phyloP scores from a whole-genome alignment of 2,797 vertebrate species.

The Spinus olivaceus region DNA sequence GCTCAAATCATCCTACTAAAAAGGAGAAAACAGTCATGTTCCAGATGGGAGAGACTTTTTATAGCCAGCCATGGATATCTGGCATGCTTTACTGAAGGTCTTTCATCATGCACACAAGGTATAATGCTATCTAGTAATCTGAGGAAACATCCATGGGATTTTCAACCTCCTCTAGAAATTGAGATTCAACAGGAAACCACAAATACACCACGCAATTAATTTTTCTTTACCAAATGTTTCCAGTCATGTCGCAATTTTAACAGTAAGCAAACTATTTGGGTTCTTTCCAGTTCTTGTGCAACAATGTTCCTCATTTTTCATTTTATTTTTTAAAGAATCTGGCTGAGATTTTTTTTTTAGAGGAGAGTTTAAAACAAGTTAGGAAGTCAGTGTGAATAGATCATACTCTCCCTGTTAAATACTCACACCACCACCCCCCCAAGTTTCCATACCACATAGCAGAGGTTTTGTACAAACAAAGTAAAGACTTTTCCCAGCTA shows the following conservation, averaged over 20 bases:
- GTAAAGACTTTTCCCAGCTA: slow-evolving; percentile 30
- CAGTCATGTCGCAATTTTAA: slow-evolving; percentile 56
- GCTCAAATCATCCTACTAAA: background rate
- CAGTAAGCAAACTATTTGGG: slow-evolving; percentile 58
- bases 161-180: slow-evolving; percentile 48
- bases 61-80: slow-evolving; percentile 8
- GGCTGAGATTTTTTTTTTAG: slow-evolving; percentile 23
- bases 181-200: slow-evolving; percentile 62
- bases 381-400: background rate
- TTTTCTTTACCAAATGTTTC: slow-evolving; percentile 58
- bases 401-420: background rate
- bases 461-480: slow-evolving; percentile 21
- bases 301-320: slow-evolving; percentile 40
- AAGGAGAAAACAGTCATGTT: slow-evolving; percentile 19
- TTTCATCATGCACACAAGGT: slow-evolving; percentile 42
- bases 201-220: slow-evolving; percentile 58
- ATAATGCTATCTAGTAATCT: slow-evolving; percentile 65
- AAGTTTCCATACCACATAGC: background rate
- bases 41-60: slow-evolving; percentile 16
- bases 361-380: slow-evolving; percentile 19
- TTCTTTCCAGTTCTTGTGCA: slow-evolving; percentile 47
- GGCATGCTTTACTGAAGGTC: background rate
- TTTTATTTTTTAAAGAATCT: slow-evolving; percentile 36
- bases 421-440: background rate
- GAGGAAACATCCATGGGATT: slow-evolving; percentile 55